Evolutionary conservation across 2,888 invertebrate species (phyloP).

Genomic region (Pterobdella sp.): DNA sequence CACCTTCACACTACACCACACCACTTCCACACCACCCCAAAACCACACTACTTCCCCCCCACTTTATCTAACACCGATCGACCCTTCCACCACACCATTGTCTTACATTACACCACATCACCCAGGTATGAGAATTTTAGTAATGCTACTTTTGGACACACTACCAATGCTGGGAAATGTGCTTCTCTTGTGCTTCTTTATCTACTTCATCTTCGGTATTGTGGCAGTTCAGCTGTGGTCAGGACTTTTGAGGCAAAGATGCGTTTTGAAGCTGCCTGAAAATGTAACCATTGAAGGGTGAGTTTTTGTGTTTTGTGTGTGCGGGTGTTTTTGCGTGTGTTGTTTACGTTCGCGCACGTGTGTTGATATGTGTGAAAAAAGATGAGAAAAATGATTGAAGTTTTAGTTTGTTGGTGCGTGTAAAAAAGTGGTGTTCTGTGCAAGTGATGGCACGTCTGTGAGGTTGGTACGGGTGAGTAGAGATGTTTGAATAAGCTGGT

Average conservation of each 20-base stretch:
- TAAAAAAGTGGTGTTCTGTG: neutral
- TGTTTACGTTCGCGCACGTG: neutral
- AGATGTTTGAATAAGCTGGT: neutral
- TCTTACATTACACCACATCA: neutral
- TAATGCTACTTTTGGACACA: constrained; percentile 94
- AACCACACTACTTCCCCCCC: neutral
- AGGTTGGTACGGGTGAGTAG: neutral
- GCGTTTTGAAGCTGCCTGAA: constrained; percentile 61
- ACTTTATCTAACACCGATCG: neutral
- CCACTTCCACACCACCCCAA: neutral
- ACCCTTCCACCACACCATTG: neutral
- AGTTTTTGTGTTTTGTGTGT: neutral
- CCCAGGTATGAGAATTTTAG: constrained; percentile 92
- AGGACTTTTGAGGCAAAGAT: constrained; percentile 87
- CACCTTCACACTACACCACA: neutral
- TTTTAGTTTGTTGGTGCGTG: neutral
- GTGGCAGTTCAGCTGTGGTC: constrained; percentile 99
- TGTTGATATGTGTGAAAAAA: neutral
- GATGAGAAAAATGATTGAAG: neutral
- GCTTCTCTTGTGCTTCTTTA: constrained; percentile 90
- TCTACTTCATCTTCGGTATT: constrained; percentile 99
- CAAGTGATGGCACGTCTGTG: too few relatives aligned
- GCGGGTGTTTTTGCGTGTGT: neutral
- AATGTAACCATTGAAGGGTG: constrained; percentile 33
- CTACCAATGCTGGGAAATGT: constrained; percentile 99